Evolutionary conservation across 2,888 invertebrate species (phyloP), one percentile per base, ranked within the genome.

Genomic region (Eueremaeus valkanovi): DNA sequence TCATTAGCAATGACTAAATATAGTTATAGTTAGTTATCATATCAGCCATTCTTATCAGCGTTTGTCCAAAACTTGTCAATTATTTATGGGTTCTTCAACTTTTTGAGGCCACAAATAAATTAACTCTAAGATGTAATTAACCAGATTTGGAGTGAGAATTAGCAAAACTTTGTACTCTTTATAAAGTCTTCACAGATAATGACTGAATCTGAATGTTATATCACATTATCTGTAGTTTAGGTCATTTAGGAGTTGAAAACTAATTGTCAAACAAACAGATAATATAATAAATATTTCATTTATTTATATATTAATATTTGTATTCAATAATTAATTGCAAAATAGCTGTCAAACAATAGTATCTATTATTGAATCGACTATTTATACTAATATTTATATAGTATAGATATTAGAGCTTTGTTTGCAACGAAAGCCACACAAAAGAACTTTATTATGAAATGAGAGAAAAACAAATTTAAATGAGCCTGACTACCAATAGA

Each of bases 81-180:
- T 58, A 58, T 58, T 58, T 29, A 58, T 58, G 58, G 29, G 58
- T 24, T 58, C 58, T 24, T 58, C 58, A 58, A 58, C 58, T 58
- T 58, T 58, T 45, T 58, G 3, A 58, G 58, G 21, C 58, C 27
- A 21, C 24, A 11, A 11, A 58, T 24, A 24, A 58, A 58, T 58
- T 58, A 58, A 58, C 24, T 58, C 27, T 27, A 16, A 58, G 58
- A 58, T 58, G 58, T 58, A 58, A 58, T 58, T 58, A 58, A 58
- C 58, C 9, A 58, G 58, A 58, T 58, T 58, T 58, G 21, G 29
- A 9, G 3, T n/a, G 58, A 3, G 24, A 58, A 58, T 58, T 58
- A 45, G 3, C 36, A 36, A 45, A 45, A 45, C 18, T 45, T 45
- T 45, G 13, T 45, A 40, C 40, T 45, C 45, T 13, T 45, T 18